Base-by-base conservation (phyloP, 2,888 invertebrate species). In the Tinea trinotella region DNA sequence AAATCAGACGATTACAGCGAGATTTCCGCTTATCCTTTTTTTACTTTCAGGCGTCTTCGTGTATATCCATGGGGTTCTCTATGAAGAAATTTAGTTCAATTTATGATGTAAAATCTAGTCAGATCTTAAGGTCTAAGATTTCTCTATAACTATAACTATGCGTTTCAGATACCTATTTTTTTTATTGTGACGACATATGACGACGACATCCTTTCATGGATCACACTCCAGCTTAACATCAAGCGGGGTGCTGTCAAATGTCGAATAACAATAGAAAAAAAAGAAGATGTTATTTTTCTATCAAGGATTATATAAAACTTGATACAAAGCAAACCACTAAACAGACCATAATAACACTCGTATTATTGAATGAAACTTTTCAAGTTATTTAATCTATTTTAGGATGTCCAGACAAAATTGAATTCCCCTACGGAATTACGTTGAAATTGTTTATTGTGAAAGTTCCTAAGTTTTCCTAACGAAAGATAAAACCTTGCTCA, bases 331-430 rank as follows among this genome's bases (percentile, higher is more conserved):
- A n/a, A 10, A n/a, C 7, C 30, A 10, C 9, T 10, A 30, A 30
- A 30, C 30, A 30, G 30, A 30, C 30, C 2, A 30, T 30, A 30
- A 30, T 30, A 22, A 22, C 22, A 7, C n/a, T n/a, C n/a, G n/a
- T n/a, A n/a, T 30, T 30, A 30, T 30, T 7, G 30, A 30, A 30
- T 30, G n/a, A 30, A 30, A 30, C 9, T 30, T 30, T 30, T 30
- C 30, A 13, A 40, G 40, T 15, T 40, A 40, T 40, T 40, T 40
- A 13, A 40, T 40, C 40, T 40, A 40, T 40, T 40, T 40, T 40
- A 17, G 12, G 40, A 40, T 12, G 17, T 17, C 17, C 17, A 17
- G 13, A 40, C 17, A 15, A 40, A 40, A 40, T 40, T 40, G 40
- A 40, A 40, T 12, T 40, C 13, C 40, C 13, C 40, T n/a, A 15